Evolutionary conservation across 2,888 invertebrate genomes (phyloP).

Genomic region (Ophion costatus): DNA sequence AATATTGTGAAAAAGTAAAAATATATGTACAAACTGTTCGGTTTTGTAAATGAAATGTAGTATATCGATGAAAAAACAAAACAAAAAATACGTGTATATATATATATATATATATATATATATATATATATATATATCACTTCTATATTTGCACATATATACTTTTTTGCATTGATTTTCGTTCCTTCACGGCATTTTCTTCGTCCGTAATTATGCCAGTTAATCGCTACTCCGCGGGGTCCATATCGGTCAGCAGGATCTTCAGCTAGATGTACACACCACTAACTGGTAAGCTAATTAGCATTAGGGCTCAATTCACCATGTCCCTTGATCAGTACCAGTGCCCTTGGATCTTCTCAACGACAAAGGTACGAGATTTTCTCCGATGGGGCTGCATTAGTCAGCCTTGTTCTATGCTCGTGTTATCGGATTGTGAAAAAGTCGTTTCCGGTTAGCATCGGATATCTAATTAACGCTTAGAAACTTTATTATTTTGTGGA

Average conservation of each 20-base stretch:
- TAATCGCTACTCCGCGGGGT: neutral
- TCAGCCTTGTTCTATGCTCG: too few species aligned
- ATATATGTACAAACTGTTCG: too few species aligned
- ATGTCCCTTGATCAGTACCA: conserved; percentile 17
- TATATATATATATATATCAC: too few species aligned
- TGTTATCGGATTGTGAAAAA: too few species aligned
- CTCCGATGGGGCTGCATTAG: neutral
- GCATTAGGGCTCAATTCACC: conserved; percentile 22
- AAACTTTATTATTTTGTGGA: too few species aligned
- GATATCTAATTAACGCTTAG: too few species aligned
- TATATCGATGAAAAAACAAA: too few species aligned
- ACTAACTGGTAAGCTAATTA: conserved; percentile 37
- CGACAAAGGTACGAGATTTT: conserved; percentile 33
- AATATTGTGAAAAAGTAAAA: too few species aligned
- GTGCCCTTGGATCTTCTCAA: conserved; percentile 22
- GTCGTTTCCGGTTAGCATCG: too few species aligned
- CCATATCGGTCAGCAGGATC: neutral
- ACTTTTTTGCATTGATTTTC: neutral
- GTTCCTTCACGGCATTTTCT: neutral
- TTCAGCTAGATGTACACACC: conserved; percentile 21
- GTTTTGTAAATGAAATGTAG: too few species aligned
- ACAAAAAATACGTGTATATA: too few species aligned
- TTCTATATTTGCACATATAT: neutral
- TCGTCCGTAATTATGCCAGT: neutral
- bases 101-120: too few species aligned